Evolutionary conservation across 2,797 vertebrate species (phyloP), one percentile per base, ranked within the genome.

Genomic region (Parotocinclus haroldoi): DNA sequence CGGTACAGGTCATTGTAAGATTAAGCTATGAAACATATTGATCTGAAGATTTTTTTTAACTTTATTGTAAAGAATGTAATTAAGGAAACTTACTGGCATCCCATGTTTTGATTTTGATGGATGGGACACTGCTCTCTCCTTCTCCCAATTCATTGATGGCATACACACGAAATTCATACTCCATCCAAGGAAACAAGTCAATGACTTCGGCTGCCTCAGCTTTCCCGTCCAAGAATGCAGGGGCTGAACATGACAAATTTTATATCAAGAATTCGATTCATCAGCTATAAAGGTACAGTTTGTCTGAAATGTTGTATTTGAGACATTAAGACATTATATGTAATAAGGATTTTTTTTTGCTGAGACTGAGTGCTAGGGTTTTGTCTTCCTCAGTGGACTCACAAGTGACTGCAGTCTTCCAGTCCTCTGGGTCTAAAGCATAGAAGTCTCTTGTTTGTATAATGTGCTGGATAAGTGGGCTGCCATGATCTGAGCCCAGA

Each of bases 141-240:
- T 84, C 89, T 17, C 97, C 97, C 69, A 95, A 7, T 9, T 94
- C 95, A 61, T 98, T 99, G 52, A 86, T 92, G 51, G 96, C 96
- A 42, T 95, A 90, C 66, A 97, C 92, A 13, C 95, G 91, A 79
- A 99, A 99, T 81, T 98, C 93, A 72, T 99, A 99, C 53, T 96
- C 92, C 94, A 98, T 93, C 95, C 95, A 98, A 0, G 95, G 91
- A 74, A 92, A 95, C 76, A 99, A 85, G 68, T 95, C 94, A 3
- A 92, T 89, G 52, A 97, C 91, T 10, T 87, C 94, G 44, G 92
- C 93, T 4, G 77, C 86, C 60, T 96, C 94, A 68, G 88, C 78
- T 46, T 90, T 92, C 70, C 94, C 92, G 69, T 98, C 94, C 74
- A 99, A 88, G 77, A 91, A 67, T 18, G 87, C 76, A 7, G 96